Conservation (phyloP, 2,888 invertebrate genomes). For the Quadroppia sp. region DNA sequence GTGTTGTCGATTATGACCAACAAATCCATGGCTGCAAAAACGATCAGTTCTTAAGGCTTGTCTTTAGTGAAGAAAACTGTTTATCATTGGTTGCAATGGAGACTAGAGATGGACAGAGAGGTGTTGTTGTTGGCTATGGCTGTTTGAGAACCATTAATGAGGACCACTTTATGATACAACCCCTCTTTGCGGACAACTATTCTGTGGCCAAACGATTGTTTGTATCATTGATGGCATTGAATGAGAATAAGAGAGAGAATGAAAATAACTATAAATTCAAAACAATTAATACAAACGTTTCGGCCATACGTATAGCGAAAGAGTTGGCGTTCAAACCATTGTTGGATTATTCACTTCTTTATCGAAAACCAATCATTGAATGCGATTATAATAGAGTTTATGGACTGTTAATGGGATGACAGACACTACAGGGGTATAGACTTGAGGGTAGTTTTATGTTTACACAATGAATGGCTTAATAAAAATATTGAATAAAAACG, state of each 20-base stretch:
- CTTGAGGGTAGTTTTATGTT: too few species aligned
- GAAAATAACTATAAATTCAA: not conserved
- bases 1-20: constrained; percentile 8
- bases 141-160: not conserved
- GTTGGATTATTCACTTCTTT: not conserved
- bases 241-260: not conserved
- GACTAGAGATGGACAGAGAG: not conserved
- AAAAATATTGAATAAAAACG: too few species aligned
- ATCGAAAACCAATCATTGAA: not conserved
- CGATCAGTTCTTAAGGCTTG: not conserved
- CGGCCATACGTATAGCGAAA: not conserved
- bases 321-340: not conserved
- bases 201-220: not conserved
- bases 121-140: not conserved
- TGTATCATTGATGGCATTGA: not conserved
- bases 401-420: too few species aligned
- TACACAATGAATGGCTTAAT: too few species aligned
- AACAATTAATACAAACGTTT: not conserved
- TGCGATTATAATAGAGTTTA: not conserved
- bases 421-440: too few species aligned
- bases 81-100: not conserved
- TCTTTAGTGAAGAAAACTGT: not conserved
- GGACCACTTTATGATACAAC: not conserved
- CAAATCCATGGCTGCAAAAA: not conserved
- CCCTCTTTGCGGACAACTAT: not conserved